These are phyloP conservation scores for Monomorium pharaonis DNA, from an alignment of 1,140 invertebrate species.

Conservation along the genomic window DNA sequence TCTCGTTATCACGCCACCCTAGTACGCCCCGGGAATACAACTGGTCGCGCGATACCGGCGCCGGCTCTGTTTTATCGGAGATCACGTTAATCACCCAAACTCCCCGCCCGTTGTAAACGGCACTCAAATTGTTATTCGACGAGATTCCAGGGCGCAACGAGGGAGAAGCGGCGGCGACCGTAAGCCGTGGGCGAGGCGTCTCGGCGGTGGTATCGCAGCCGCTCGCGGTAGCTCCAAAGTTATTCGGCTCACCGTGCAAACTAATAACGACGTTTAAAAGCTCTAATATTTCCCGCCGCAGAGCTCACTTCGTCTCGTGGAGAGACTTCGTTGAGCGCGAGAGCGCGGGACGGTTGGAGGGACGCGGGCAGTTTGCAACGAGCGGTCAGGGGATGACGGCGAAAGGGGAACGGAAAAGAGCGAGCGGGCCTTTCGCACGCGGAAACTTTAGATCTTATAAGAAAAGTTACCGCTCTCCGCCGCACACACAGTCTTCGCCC, in stretches of 20 bases:
- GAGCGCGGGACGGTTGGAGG: background rate
- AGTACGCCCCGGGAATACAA: constrained; percentile 35
- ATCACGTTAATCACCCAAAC: constrained; percentile 55
- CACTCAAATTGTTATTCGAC: constrained; percentile 59
- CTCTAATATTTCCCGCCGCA: constrained; percentile 79
- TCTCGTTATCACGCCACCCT: constrained; percentile 26
- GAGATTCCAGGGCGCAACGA: constrained; percentile 18
- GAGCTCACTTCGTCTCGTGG: constrained; percentile 44
- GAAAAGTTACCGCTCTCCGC: constrained; percentile 81
- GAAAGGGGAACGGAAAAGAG: constrained; percentile 19
- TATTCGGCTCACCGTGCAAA: constrained; percentile 80
- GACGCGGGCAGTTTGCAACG: background rate
- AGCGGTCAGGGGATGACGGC: constrained; percentile 12
- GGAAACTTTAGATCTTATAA: constrained; percentile 83
- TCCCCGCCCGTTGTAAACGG: constrained; percentile 28
- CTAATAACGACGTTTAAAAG: constrained; percentile 83
- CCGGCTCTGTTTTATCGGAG: constrained; percentile 45
- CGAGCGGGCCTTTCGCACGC: constrained; percentile 74
- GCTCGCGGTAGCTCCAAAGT: constrained; percentile 67
- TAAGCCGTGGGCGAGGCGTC: constrained; percentile 8
- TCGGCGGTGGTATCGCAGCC: constrained; percentile 16
- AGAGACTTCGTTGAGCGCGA: background rate
- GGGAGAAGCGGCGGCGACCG: background rate
- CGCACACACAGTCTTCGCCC: constrained; percentile 41
- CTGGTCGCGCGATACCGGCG: constrained; percentile 50